Conservation (phyloP, 2,797 vertebrate genomes). For the Oreochromis grahami region DNA sequence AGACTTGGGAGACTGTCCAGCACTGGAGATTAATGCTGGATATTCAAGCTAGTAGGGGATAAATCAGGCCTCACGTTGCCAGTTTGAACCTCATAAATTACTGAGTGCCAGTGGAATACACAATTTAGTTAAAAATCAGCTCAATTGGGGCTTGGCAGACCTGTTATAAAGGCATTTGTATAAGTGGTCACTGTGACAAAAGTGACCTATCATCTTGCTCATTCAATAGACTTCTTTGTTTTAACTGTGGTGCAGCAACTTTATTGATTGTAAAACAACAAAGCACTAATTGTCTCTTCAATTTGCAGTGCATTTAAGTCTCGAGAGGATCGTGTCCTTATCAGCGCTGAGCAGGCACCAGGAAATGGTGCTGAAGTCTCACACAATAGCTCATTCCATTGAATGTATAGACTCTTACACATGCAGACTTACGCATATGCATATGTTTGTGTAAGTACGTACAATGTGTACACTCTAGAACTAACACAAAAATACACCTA, state of each 20-base stretch:
- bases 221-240: constrained; percentile 37
- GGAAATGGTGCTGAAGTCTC: constrained; percentile 17
- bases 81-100: constrained; percentile 16
- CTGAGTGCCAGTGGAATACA: background rate
- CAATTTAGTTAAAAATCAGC: constrained; percentile 7
- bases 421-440: background rate
- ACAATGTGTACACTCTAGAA: background rate
- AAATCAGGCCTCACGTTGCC: constrained; percentile 29
- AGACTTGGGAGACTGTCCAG: constrained; percentile 28
- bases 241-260: constrained; percentile 37
- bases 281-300: constrained; percentile 65
- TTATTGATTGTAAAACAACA: constrained; percentile 69
- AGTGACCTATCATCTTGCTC: constrained; percentile 35
- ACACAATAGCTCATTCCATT: background rate
- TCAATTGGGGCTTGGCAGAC: constrained; percentile 26
- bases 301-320: constrained; percentile 55
- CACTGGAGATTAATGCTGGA: constrained; percentile 42
- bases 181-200: constrained; percentile 15
- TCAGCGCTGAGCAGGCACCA: constrained; percentile 55
- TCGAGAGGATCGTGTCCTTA: constrained; percentile 58
- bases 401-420: background rate
- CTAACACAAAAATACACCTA: background rate
- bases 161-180: constrained; percentile 14
- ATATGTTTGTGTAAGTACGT: background rate
- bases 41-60: constrained; percentile 15